Conservation (phyloP, 2,113 vertebrate species). For the Synchiropus splendidus region DNA sequence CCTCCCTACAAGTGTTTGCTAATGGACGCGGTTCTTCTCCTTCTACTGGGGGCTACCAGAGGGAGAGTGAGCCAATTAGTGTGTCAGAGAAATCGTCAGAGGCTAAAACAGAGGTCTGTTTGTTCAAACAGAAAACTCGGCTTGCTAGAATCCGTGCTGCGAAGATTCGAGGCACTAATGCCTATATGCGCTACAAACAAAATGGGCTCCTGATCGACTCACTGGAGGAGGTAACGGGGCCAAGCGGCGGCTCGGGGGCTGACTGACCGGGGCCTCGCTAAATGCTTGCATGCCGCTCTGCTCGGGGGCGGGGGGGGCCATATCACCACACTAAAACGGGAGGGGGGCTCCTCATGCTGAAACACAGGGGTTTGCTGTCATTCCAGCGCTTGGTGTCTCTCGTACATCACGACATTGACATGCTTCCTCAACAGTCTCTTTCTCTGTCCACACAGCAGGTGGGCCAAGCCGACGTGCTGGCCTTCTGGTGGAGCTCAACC, state of each 20-base stretch:
- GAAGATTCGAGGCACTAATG: slow-evolving; percentile 90
- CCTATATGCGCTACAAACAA: slow-evolving; percentile 96
- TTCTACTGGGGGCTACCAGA: slow-evolving; percentile 36
- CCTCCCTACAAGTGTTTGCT: slow-evolving; percentile 41
- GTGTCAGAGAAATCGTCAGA: slow-evolving; percentile 39
- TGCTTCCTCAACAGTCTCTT: slow-evolving; percentile 39
- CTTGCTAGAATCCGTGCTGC: slow-evolving; percentile 89
- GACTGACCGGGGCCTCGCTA: slow-evolving; percentile 51
- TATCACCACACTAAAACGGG: slow-evolving; percentile 31
- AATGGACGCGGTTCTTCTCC: slow-evolving; percentile 37
- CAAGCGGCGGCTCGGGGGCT: slow-evolving; percentile 40
- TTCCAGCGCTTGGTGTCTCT: slow-evolving; percentile 51
- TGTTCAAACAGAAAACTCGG: slow-evolving; percentile 88
- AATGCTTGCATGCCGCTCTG: slow-evolving; percentile 56
- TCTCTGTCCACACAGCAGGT: slow-evolving; percentile 46
- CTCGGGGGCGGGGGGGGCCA: slow-evolving; percentile 30
- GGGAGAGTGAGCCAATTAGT: slow-evolving; percentile 47
- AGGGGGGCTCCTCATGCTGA: slow-evolving; percentile 34
- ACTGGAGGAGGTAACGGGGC: slow-evolving; percentile 80
- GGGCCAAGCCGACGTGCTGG: slow-evolving; percentile 28
- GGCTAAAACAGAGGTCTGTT: slow-evolving; percentile 69
- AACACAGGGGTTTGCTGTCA: slow-evolving; percentile 51
- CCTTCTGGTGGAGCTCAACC: slow-evolving; percentile 42
- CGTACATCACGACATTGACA: slow-evolving; percentile 47
- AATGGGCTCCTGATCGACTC: slow-evolving; percentile 86